phyloP scores from a whole-genome alignment of 2,797 vertebrate species.

The Pyrrhura leucotis region DNA sequence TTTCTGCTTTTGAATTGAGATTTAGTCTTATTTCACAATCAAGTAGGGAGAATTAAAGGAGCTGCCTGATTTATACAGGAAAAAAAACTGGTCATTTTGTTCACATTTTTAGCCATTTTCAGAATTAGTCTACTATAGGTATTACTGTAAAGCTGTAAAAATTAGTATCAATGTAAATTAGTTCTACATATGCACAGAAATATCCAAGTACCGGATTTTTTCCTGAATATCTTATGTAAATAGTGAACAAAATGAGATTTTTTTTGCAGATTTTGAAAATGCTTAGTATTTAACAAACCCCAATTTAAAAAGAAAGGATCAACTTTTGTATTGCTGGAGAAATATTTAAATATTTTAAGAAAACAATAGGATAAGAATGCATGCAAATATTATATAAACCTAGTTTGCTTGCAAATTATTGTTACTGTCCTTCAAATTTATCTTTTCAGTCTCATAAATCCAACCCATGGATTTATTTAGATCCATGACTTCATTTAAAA shows the following conservation, averaged over 20 bases:
- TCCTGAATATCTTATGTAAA: background rate
- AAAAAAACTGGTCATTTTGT: background rate
- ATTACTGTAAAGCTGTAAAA: background rate
- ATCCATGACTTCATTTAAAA: background rate
- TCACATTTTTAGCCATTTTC: background rate
- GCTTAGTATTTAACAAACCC: fast-evolving
- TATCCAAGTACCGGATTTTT: background rate
- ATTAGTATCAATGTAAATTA: background rate
- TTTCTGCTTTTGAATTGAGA: background rate
- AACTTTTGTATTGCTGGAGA: background rate
- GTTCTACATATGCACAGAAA: background rate
- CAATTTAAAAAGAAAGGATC: background rate
- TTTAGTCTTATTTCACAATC: background rate
- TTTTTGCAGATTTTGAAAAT: background rate
- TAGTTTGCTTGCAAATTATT: background rate
- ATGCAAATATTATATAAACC: background rate
- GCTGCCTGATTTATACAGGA: background rate
- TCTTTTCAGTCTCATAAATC: background rate
- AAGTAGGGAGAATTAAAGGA: background rate
- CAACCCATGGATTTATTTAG: background rate
- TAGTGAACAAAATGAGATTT: background rate
- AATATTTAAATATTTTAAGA: background rate
- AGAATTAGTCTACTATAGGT: fast-evolving
- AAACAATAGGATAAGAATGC: background rate
- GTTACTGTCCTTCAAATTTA: background rate